A percentile compares a stretch with the other conserved stretches of the same genome.
phyloP scores from a whole-genome alignment of 92 coral and sea anemone genomes.

The Muricea muricata region DNA sequence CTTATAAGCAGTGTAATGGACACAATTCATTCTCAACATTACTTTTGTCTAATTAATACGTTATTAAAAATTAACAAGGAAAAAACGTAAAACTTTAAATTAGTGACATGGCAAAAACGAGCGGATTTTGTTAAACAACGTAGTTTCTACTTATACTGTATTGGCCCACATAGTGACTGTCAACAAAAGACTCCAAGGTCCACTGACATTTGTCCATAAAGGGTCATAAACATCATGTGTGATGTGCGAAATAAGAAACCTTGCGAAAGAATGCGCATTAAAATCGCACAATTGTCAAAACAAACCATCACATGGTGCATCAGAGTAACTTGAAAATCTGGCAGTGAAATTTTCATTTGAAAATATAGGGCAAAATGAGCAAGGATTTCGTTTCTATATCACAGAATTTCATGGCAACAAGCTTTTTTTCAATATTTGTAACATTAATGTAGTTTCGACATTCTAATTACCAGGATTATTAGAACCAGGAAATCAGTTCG shows the following conservation, averaged over 20 bases:
- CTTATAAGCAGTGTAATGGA: neutral
- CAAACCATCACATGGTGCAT: neutral
- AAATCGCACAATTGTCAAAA: neutral
- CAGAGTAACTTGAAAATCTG: neutral
- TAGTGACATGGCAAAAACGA: conserved; percentile 1
- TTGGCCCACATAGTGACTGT: neutral
- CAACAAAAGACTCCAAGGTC: neutral
- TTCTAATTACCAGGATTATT: neutral
- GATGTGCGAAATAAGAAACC: neutral
- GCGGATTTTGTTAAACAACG: conserved; percentile 18
- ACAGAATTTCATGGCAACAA: neutral
- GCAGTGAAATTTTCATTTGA: neutral
- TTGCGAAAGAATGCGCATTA: neutral
- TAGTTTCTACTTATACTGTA: neutral
- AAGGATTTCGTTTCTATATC: neutral
- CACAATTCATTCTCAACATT: neutral
- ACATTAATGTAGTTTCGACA: neutral
- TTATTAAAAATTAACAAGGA: conserved; percentile 6
- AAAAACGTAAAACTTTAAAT: neutral
- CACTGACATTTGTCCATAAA: neutral
- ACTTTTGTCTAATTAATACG: neutral
- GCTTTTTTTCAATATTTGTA: neutral
- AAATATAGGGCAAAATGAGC: neutral
- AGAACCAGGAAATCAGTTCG: neutral
- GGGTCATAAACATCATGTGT: neutral